Percentiles rank a stretch among this genome's conserved stretches.
phyloP scores from a whole-genome alignment of 1,140 invertebrate species.

The Bombus pascuorum region DNA sequence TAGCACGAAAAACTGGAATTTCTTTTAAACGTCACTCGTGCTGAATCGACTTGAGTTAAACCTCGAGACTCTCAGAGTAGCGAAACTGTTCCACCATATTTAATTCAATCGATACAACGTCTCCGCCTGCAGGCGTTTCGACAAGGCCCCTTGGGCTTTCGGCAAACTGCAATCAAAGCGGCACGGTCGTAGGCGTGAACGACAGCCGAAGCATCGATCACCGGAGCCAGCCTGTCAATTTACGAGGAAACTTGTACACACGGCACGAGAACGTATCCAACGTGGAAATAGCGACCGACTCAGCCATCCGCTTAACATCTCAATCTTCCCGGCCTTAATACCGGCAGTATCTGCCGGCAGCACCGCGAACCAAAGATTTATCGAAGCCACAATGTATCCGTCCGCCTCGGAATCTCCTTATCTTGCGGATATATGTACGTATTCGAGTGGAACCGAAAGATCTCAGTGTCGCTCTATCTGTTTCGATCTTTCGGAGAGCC shows the following conservation, averaged over 20 bases:
- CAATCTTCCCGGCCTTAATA: slow-evolving; percentile 17
- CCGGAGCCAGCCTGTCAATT: slow-evolving; percentile 2
- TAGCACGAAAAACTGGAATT: no score
- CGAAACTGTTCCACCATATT: neutral
- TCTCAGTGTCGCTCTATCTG: neutral
- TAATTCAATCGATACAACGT: neutral
- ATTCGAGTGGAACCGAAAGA: neutral
- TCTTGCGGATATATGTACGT: slow-evolving; percentile 8
- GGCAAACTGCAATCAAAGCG: neutral
- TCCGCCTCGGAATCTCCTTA: slow-evolving; percentile 27
- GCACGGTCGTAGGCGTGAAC: neutral
- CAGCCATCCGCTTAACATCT: slow-evolving; percentile 9
- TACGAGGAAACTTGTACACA: neutral
- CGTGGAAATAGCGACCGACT: slow-evolving; percentile 1
- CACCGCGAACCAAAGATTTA: slow-evolving; percentile 29
- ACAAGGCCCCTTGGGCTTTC: neutral
- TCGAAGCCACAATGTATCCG: slow-evolving; percentile 37
- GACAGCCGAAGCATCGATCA: slow-evolving; percentile 8
- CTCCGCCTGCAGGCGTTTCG: neutral
- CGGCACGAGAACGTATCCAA: neutral
- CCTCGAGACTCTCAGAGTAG: no score
- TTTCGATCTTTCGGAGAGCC: neutral
- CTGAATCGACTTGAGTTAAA: no score
- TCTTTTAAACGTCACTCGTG: neutral
- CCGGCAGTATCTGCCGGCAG: neutral